Conservation (phyloP, 2,888 invertebrate genomes). For the Lepidochrysops patricia region DNA sequence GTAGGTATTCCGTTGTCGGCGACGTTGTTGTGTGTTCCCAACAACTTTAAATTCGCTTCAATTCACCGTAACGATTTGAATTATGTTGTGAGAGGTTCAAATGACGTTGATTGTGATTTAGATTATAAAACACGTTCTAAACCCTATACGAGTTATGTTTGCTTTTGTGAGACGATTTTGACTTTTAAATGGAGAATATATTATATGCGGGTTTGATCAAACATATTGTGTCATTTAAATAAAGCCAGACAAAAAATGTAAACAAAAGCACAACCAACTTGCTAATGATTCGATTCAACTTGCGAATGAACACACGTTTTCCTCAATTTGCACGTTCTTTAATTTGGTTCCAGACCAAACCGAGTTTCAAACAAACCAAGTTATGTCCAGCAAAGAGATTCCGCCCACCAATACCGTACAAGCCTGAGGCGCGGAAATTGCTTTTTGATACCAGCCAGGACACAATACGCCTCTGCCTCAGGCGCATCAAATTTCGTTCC, state of each 20-base stretch:
- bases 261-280: background rate
- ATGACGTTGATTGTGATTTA: background rate
- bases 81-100: background rate
- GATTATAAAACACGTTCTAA: background rate
- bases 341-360: background rate
- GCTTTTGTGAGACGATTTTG: background rate
- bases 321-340: background rate
- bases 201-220: background rate
- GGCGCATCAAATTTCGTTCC: constrained; percentile 29
- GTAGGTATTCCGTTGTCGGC: too few species aligned
- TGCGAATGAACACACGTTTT: background rate
- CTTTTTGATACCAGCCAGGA: constrained; percentile 34
- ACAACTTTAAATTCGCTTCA: constrained; percentile 7
- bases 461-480: constrained; percentile 30
- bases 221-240: too few species aligned
- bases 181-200: background rate
- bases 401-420: constrained; percentile 27
- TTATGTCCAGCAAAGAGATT: constrained; percentile 28
- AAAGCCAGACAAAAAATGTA: too few species aligned
- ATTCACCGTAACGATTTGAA: constrained; percentile 5
- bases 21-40: constrained; percentile 17
- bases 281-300: too few species aligned
- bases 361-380: constrained; percentile 20
- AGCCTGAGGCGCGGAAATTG: constrained; percentile 63
- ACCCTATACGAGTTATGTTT: background rate